Conservation (phyloP, 2,797 vertebrate genomes). For the Chloroceryle amazona region DNA sequence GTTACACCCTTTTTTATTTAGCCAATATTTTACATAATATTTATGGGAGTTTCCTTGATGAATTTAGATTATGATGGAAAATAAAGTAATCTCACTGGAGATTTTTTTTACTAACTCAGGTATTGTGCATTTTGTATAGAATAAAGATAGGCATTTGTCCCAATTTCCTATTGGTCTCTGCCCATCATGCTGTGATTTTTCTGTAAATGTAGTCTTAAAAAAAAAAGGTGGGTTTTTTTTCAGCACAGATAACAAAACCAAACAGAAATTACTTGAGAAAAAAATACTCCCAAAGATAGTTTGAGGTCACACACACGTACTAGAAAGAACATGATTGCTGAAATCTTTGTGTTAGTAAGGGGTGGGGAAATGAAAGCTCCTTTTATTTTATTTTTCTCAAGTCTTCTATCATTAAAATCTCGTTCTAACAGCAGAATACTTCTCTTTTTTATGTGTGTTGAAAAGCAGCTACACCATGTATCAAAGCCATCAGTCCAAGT, state of each 20-base stretch:
- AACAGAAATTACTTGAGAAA: slow-evolving; percentile 49
- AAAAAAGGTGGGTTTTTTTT: not conserved
- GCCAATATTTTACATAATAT: not conserved
- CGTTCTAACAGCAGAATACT: slow-evolving; percentile 84
- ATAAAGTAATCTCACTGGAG: not conserved
- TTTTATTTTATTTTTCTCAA: slow-evolving; percentile 79
- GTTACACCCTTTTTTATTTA: not conserved
- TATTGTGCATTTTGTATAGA: not conserved
- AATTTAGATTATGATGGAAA: slow-evolving; percentile 4
- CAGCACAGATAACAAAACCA: slow-evolving; percentile 47
- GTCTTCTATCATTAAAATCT: slow-evolving; percentile 83
- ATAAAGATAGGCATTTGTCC: not conserved
- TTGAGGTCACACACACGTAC: not conserved
- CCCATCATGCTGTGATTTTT: not conserved
- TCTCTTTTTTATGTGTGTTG: slow-evolving; percentile 85
- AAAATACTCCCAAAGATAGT: not conserved
- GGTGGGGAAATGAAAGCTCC: slow-evolving; percentile 75
- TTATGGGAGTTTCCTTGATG: not conserved
- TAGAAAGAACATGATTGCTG: slow-evolving; percentile 54
- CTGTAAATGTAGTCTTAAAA: not conserved
- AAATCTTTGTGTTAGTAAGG: slow-evolving; percentile 74
- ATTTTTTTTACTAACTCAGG: slow-evolving; percentile 35
- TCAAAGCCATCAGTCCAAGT: slow-evolving; percentile 99
- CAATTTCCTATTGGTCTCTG: slow-evolving; percentile 39
- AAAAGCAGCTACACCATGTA: slow-evolving; percentile 96